Conservation (phyloP, 2,888 invertebrate genomes). For the Rhingia campestris region DNA sequence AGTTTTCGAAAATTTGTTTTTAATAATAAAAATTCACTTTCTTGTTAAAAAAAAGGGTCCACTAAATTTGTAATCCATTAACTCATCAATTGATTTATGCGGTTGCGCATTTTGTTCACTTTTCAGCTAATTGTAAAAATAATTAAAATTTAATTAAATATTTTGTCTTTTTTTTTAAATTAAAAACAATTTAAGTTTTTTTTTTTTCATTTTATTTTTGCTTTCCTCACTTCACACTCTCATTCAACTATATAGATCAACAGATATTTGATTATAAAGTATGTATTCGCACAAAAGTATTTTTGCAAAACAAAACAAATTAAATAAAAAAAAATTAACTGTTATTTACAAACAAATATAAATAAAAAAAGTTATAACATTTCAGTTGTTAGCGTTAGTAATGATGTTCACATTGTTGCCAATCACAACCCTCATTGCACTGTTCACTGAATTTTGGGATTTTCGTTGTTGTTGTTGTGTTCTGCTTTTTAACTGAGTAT, state of each 20-base stretch:
- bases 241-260: constrained; percentile 57
- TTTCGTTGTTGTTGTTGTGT: constrained; percentile 48
- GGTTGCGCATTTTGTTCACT: no score
- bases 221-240: constrained; percentile 67
- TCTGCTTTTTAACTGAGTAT: constrained; percentile 58
- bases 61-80: no score
- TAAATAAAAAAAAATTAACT: constrained; percentile 67
- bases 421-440: constrained; percentile 68
- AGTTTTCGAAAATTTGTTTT: no score
- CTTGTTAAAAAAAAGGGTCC: no score
- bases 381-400: constrained; percentile 34
- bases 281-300: constrained; percentile 54
- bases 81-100: neutral
- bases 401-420: constrained; percentile 34
- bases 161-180: no score
- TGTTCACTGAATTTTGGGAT: constrained; percentile 72
- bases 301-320: constrained; percentile 70
- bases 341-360: constrained; percentile 70
- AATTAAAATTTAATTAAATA: no score
- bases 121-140: no score
- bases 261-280: constrained; percentile 53
- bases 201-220: constrained; percentile 47
- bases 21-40: no score
- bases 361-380: constrained; percentile 38
- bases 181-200: constrained; percentile 21